These are phyloP conservation scores for Dilophus febrilis DNA, from an alignment of 2,888 invertebrate species.

Conservation along the genomic window DNA sequence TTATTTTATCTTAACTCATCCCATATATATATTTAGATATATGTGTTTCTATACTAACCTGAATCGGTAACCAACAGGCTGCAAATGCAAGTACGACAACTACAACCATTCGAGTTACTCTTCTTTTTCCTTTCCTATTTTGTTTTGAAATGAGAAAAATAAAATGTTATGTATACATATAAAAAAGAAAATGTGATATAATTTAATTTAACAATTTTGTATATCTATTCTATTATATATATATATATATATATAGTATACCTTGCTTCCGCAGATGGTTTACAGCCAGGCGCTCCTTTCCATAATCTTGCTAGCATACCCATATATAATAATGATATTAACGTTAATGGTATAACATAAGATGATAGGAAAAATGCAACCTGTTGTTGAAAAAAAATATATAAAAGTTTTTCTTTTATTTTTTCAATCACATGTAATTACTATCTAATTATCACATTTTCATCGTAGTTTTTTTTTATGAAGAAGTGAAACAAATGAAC, in stretches of 20 bases:
- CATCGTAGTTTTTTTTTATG: background rate
- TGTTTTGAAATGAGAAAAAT: too few species aligned
- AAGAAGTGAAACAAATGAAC: background rate
- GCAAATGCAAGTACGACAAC: conserved; percentile 86
- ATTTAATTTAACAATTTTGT: too few species aligned
- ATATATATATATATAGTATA: too few species aligned
- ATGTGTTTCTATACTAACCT: too few species aligned
- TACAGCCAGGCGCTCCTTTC: conserved; percentile 61
- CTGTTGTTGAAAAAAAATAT: conserved; percentile 34
- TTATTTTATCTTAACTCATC: too few species aligned
- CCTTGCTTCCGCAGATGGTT: conserved; percentile 54
- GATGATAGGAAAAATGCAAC: conserved; percentile 75
- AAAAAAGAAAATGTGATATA: too few species aligned
- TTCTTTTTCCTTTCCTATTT: conserved; percentile 63
- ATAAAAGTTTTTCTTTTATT: too few species aligned
- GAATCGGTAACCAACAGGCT: conserved; percentile 87
- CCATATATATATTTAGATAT: too few species aligned
- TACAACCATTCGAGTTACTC: conserved; percentile 83
- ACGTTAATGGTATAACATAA: conserved; percentile 70
- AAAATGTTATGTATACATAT: too few species aligned
- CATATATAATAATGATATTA: conserved; percentile 77
- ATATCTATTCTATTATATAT: too few species aligned
- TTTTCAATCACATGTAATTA: too few species aligned
- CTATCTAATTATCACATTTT: background rate
- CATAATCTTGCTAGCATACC: conserved; percentile 77